A percentile compares a stretch with the other conserved stretches of the same genome.
Evolutionary conservation across 2,113 vertebrate genomes (phyloP).

Genomic region (Collichthys lucidus): DNA sequence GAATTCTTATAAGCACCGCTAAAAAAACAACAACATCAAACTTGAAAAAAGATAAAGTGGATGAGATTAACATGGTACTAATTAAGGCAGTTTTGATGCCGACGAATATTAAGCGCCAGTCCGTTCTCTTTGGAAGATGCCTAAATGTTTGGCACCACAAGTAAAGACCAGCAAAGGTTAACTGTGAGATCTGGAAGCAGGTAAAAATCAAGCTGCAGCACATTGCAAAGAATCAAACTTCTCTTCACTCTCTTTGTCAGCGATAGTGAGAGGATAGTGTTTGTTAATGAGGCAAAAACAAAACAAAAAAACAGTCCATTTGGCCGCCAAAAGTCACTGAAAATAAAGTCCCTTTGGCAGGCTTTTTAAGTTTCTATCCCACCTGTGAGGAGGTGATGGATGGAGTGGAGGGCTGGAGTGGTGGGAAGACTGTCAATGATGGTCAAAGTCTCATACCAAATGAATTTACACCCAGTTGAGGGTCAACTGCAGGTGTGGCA

Average conservation of each 20-base stretch:
- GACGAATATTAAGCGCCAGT: slow-evolving; percentile 16
- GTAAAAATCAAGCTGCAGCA: slow-evolving; percentile 52
- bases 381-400: slow-evolving; percentile 47
- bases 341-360: slow-evolving; percentile 56
- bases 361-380: slow-evolving; percentile 49
- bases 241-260: slow-evolving; percentile 52
- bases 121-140: slow-evolving; percentile 50
- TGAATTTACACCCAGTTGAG: neutral
- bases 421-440: slow-evolving; percentile 31
- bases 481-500: neutral
- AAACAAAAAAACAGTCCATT: slow-evolving; percentile 51
- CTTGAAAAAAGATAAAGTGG: slow-evolving; percentile 40
- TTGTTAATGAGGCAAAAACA: slow-evolving; percentile 58
- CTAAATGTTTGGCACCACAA: slow-evolving; percentile 56
- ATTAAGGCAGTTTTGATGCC: slow-evolving; percentile 32
- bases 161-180: slow-evolving; percentile 26
- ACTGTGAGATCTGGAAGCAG: slow-evolving; percentile 45
- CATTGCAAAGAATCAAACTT: slow-evolving; percentile 26
- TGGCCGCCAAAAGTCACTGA: slow-evolving; percentile 27
- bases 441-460: slow-evolving; percentile 55
- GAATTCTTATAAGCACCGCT: slow-evolving; percentile 33
- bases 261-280: slow-evolving; percentile 39
- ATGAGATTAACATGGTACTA: slow-evolving; percentile 40
- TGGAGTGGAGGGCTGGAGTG: slow-evolving; percentile 40
- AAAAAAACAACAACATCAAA: slow-evolving; percentile 42